Base-by-base conservation (phyloP, 2,888 invertebrate species). In the Nymphalis c-album region DNA sequence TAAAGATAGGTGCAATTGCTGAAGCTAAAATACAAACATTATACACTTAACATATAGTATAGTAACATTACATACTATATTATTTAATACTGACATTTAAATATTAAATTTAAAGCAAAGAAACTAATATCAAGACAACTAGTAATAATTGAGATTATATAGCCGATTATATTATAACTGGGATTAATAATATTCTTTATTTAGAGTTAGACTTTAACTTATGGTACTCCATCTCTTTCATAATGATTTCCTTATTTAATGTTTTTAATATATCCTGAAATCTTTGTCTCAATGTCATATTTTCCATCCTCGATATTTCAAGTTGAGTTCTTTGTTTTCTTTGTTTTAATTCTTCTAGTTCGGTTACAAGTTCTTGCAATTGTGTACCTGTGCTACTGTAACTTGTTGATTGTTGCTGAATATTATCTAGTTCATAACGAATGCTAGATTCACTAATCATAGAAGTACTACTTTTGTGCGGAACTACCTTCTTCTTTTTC, bases 241-340 rank as follows among this genome's bases (percentile, higher is more conserved):
- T 96, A 74, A 95, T 93, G 75, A 97, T 96, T 80, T 97, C 96
- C 76, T 96, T 95, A 71, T 96, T 93, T 8, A 98, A 87, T 76
- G 95, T 95, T 74, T 97, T 96, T 31, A 98, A 88, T 64, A 95
- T 96, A 74, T 96, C 96, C 81, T 96, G 95, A 85, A 98, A 96
- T 65, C 98, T 92, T 85, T 97, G 96, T 61, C 96, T 92, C n/a
- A 98, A 85, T n/a, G 97, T 96, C 73, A 95, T 92, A 84, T 98
- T 98, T 81, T 97, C 97, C 82, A 97, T 96, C 60, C 95, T 96
- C 20, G 95, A 94, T 73, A 98, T 95, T 86, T 97, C 97, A 73
- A 95, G 93, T 78, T 97, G 97, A 74, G 97, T 97, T 76, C 96
- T 95, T 65, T 95, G 94, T 71, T 96, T 93, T 62, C 96, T 94